Base-by-base conservation (phyloP, 2,888 invertebrate species). In the Sphaerophoria taeniata region DNA sequence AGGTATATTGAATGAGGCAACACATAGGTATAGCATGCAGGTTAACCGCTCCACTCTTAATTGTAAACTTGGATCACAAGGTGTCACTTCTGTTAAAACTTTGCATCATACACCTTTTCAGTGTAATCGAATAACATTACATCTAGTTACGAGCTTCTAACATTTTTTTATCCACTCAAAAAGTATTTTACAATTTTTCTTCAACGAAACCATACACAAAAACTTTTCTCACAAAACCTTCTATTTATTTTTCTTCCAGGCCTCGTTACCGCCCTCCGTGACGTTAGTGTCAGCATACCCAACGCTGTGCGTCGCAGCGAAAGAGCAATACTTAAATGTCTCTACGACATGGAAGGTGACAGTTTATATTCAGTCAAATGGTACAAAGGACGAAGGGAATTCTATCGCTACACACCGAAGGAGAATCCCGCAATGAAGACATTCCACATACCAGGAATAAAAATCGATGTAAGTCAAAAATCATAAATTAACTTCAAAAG, bases 361-460 rank as follows among this genome's bases (percentile, higher is more conserved):
- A 95, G 94, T 1, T 93, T 97, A 53, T 97, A 97, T 92, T 94
- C 96, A 0, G 96, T 97, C 67, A 97, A 97, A 92, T 97, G 97
- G 97, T 97, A 97, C 91, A 93, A 96, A 75, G 97, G 97, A 0
- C 93, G 93, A 88, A 93, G 95, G 87, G 97, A 97, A 92, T 97
- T 97, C 93, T 97, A 96, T 92, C 93, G 97, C 87, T 97, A 94
- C 90, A 95, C 96, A 0, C 97, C 97, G 0, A 94, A 94, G 88
- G 96, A 96, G 87, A 92, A 92, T 7, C 96, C 96, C 0, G 93
- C 94, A 16, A 95, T 94, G 67, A 96, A 96, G 90, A 94, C 94
- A 33, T 97, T 97, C 91, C 94, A 94, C 51, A 92, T 95, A 70
- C 93, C 94, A 2, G 96, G 96, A 63, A 95, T 97, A 71, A 93